Conservation (phyloP, 2,797 vertebrate genomes). For the Sparidentex hasta region DNA sequence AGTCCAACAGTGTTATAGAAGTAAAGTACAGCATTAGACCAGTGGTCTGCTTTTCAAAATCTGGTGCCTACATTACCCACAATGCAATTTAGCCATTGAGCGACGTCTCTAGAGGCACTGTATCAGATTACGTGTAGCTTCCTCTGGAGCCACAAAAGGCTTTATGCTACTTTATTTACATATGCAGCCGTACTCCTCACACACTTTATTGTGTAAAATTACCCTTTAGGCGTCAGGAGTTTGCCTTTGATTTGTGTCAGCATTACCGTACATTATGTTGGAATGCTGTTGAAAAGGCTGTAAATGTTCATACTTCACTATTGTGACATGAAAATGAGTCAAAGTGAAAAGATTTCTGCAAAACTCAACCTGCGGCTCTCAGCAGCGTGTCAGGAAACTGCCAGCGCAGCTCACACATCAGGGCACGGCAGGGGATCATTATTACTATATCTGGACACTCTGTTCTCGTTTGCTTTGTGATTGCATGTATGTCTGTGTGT, state of each 20-base stretch:
- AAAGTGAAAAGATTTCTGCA: conserved; percentile 13
- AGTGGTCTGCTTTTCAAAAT: no score
- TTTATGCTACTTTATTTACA: no score
- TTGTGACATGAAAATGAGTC: background rate
- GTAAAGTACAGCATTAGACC: no score
- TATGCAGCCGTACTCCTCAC: no score
- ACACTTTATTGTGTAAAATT: no score
- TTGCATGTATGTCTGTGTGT: conserved; percentile 29
- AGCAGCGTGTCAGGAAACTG: conserved; percentile 29
- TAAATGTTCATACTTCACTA: background rate
- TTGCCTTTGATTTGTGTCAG: background rate
- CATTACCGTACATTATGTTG: background rate
- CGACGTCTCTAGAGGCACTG: no score
- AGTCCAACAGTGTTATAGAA: no score
- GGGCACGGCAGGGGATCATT: conserved; percentile 47
- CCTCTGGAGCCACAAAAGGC: no score
- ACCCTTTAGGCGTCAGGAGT: background rate
- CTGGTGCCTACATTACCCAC: no score
- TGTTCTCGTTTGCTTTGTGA: conserved; percentile 53
- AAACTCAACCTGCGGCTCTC: conserved; percentile 16
- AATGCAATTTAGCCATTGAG: no score
- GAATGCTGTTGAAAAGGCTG: background rate
- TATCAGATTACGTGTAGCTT: no score
- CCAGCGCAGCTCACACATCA: conserved; percentile 42
- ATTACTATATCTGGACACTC: conserved; percentile 49